Evolutionary conservation across 2,797 vertebrate genomes (phyloP).

Genomic region (Ctenopoma multispine): DNA sequence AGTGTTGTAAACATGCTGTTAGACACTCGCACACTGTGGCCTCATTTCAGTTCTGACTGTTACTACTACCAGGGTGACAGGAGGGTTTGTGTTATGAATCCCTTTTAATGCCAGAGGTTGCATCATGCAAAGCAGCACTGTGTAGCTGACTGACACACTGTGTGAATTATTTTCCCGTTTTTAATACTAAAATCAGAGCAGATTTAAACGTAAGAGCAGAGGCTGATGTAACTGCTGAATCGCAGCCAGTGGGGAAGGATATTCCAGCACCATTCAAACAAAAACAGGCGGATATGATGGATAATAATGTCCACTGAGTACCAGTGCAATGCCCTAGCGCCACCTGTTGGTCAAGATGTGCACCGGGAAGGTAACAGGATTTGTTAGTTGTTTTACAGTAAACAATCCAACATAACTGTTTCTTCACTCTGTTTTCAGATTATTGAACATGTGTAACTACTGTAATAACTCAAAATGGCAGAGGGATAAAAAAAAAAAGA

Average conservation of each 20-base stretch:
- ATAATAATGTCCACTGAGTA: constrained; percentile 11
- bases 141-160: constrained; percentile 38
- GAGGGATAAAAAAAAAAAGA: too few species aligned
- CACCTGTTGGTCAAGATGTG: constrained; percentile 68
- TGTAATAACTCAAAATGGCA: too few species aligned
- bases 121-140: constrained; percentile 40
- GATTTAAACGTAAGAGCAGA: constrained; percentile 28
- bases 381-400: neutral
- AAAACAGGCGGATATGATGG: constrained; percentile 34
- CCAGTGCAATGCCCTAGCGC: constrained; percentile 49
- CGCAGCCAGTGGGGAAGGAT: constrained; percentile 49
- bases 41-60: constrained; percentile 43
- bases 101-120: constrained; percentile 44
- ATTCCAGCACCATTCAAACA: constrained; percentile 41
- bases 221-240: constrained; percentile 68
- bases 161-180: constrained; percentile 42
- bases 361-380: neutral
- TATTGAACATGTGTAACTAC: neutral
- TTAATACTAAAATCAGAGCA: constrained; percentile 46
- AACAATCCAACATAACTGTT: neutral
- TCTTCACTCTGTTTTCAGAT: neutral
- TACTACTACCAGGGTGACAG: constrained; percentile 17
- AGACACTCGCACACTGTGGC: constrained; percentile 31
- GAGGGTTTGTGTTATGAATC: constrained; percentile 26
- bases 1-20: constrained; percentile 40